phyloP scores from a whole-genome alignment of 2,113 vertebrate genomes.

The Psilopogon haemacephalus region DNA sequence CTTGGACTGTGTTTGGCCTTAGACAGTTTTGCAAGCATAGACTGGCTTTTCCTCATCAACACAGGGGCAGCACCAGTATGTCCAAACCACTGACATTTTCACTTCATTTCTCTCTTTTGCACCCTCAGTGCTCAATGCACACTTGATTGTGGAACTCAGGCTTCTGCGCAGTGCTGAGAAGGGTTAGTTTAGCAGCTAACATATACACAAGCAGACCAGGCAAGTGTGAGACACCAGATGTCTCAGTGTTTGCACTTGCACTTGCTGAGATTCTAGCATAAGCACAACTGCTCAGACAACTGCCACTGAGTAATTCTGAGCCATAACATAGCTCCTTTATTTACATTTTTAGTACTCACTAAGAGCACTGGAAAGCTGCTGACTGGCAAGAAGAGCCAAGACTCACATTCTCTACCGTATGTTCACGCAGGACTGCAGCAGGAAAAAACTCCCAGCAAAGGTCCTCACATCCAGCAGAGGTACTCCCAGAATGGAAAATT shows the following conservation, averaged over 20 bases:
- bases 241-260: slow-evolving; percentile 8
- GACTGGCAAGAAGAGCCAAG: neutral
- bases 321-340: neutral
- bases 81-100: neutral
- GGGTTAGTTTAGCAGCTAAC: neutral
- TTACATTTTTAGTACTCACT: neutral
- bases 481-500: neutral
- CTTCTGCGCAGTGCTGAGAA: neutral
- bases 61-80: neutral
- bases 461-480: neutral
- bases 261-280: neutral
- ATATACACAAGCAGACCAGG: neutral
- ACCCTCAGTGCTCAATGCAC: neutral
- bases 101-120: neutral
- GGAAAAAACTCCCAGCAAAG: neutral
- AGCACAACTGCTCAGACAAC: slow-evolving; percentile 57
- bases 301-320: neutral
- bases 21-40: neutral
- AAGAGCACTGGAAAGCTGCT: neutral
- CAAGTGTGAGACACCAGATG: slow-evolving; percentile 13
- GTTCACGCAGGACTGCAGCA: neutral
- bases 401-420: neutral
- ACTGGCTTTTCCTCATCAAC: neutral
- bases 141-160: neutral
- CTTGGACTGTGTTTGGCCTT: neutral